These are phyloP conservation scores for Macquaria ambigua DNA, from an alignment of 2,113 vertebrate genomes.

Conservation along the genomic window DNA sequence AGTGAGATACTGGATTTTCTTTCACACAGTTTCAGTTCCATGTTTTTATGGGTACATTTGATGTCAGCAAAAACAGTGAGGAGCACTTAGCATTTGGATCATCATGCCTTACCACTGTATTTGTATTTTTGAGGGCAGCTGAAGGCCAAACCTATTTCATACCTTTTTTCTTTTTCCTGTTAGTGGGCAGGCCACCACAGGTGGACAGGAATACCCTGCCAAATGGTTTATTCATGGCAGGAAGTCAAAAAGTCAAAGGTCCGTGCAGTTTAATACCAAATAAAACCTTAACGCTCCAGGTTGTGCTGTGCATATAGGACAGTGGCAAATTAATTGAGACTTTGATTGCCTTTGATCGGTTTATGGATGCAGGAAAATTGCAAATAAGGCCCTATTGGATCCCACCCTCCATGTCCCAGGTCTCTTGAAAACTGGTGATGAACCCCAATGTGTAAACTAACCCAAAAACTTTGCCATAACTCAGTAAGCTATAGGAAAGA, in stretches of 20 bases:
- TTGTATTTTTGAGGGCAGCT: conserved; percentile 32
- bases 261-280: conserved; percentile 45
- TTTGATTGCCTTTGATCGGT: conserved; percentile 39
- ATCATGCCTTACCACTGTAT: background rate
- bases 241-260: conserved; percentile 55
- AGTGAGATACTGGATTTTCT: background rate
- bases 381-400: background rate
- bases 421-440: background rate
- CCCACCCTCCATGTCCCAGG: background rate
- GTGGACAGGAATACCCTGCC: conserved; percentile 35
- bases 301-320: conserved; percentile 22
- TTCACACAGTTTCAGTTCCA: background rate
- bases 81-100: conserved; percentile 22
- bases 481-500: too few relatives aligned
- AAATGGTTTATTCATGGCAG: conserved; percentile 69
- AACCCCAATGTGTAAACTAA: background rate
- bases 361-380: conserved; percentile 22
- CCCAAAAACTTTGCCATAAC: background rate
- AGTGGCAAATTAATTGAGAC: background rate
- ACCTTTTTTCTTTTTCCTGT: conserved; percentile 20
- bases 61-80: conserved; percentile 26
- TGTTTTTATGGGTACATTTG: background rate
- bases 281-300: conserved; percentile 33
- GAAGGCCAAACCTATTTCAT: conserved; percentile 44
- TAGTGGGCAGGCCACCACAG: conserved; percentile 35